phyloP scores from a whole-genome alignment of 2,113 vertebrate genomes.

The Vulpes lagopus region DNA sequence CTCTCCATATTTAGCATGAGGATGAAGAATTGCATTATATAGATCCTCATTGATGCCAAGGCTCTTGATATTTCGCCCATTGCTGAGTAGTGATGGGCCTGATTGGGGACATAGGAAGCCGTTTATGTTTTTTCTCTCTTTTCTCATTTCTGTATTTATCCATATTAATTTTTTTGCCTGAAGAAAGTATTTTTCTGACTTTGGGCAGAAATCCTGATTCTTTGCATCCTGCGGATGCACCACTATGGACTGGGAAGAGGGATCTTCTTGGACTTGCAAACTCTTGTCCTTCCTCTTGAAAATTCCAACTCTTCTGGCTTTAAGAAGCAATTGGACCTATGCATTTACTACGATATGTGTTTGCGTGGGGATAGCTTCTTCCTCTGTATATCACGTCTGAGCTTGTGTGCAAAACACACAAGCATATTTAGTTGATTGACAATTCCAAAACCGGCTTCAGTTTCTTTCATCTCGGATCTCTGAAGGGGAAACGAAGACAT shows the following conservation, averaged over 20 bases:
- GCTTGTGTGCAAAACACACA: slow-evolving; percentile 76
- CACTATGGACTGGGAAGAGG: slow-evolving; percentile 74
- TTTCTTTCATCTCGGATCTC: slow-evolving; percentile 23
- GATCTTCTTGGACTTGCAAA: slow-evolving; percentile 81
- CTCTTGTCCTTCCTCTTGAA: slow-evolving; percentile 84
- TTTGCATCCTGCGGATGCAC: background rate
- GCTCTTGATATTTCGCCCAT: background rate
- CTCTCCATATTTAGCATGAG: background rate
- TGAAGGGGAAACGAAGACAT: slow-evolving; percentile 42
- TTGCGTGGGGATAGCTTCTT: slow-evolving; percentile 75
- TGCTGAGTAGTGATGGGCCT: background rate
- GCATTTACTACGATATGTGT: slow-evolving; percentile 66
- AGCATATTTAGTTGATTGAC: slow-evolving; percentile 27
- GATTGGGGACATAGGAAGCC: background rate
- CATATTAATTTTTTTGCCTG: slow-evolving; percentile 56
- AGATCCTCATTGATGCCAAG: too few species aligned
- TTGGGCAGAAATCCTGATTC: slow-evolving; percentile 43
- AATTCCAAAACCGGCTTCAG: slow-evolving; percentile 56
- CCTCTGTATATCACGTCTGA: slow-evolving; percentile 42
- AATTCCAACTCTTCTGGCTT: slow-evolving; percentile 82
- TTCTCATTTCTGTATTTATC: slow-evolving; percentile 75
- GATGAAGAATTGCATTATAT: background rate
- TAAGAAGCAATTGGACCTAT: slow-evolving; percentile 78
- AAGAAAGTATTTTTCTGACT: slow-evolving; percentile 59
- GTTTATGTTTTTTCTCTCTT: slow-evolving; percentile 42